Evolutionary conservation across 2,888 invertebrate genomes (phyloP), one percentile per base, ranked within the genome.

Genomic region (Lepidonotus clava): DNA sequence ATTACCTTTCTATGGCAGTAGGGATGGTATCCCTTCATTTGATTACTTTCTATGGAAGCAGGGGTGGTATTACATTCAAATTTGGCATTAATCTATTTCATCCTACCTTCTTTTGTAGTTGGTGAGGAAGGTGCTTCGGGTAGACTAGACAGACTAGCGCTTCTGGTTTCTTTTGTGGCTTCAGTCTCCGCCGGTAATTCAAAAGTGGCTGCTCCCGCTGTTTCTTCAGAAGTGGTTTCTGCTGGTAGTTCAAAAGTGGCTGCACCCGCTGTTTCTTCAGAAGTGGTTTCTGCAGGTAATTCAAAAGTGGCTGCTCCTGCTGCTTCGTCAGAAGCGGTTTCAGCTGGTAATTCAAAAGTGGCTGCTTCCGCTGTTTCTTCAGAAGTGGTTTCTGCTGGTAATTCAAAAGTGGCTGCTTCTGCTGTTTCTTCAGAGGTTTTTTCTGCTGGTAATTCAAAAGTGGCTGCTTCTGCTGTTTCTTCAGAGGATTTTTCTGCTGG

Each of bases 91-190:
- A n/a, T n/a, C n/a, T n/a, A n/a, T n/a, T n/a, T n/a, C n/a, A n/a
- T n/a, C n/a, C n/a, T n/a, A 71, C 71, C 14, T 34, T 80, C 80
- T 28, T 80, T 80, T 18, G 6, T n/a, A 0, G 41, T 46, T 14
- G 80, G 80, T 46, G 80, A 80, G 14, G 46, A 80, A 6, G 80
- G 80, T 34, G 36, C n/a, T 24, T 80, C 80, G 21, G 80, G 80
- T 32, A 80, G 24, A 28, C 28, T 28, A 34, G 71, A 71, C 24
- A 71, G 14, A n/a, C 71, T 71, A 38, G 21, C 11, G 24, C 71
- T 71, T 21, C 71, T 34, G 18, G 18, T 38, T 38, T n/a, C 71
- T 21, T 71, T 71, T 14, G 38, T 18, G 24, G 61, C 32, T 46
- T 80, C 80, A 41, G 46, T 11, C 11, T 11, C 46, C 5, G 80